Percentiles rank a stretch among this genome's conserved stretches.
These are phyloP conservation scores for Hycleus cichorii DNA, from an alignment of 1,140 invertebrate species.

Conservation along the genomic window DNA sequence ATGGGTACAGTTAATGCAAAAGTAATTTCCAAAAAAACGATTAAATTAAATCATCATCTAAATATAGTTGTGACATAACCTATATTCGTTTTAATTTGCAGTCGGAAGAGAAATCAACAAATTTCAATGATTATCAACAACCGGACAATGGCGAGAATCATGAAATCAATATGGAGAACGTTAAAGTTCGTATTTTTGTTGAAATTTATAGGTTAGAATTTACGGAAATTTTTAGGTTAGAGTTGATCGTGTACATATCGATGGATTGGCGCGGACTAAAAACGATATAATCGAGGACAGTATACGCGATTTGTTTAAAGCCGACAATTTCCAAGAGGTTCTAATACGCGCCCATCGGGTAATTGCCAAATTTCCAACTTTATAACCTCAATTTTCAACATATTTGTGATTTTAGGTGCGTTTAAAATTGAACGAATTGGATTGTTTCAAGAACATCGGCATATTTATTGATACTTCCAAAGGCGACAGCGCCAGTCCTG, in stretches of 20 bases:
- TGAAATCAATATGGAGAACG: slow-evolving; percentile 7
- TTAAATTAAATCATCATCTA: slow-evolving; percentile 1
- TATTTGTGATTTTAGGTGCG: slow-evolving; percentile 46
- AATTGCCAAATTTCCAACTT: background rate
- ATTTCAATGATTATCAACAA: no score
- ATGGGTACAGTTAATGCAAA: slow-evolving; percentile 20
- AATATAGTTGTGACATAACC: slow-evolving; percentile 3
- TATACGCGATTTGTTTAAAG: slow-evolving; percentile 64
- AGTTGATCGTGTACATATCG: slow-evolving; percentile 71
- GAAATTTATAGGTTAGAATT: background rate
- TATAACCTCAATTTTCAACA: background rate
- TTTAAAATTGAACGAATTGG: slow-evolving; percentile 63
- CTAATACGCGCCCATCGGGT: slow-evolving; percentile 52
- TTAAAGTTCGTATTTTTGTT: slow-evolving; percentile 2
- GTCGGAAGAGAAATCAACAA: slow-evolving; percentile 3
- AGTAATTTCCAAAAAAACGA: slow-evolving; percentile 2
- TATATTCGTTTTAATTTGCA: background rate
- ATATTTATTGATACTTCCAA: slow-evolving; percentile 78
- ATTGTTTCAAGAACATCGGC: slow-evolving; percentile 74
- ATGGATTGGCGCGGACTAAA: slow-evolving; percentile 74
- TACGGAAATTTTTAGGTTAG: slow-evolving; percentile 50
- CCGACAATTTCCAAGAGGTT: slow-evolving; percentile 58
- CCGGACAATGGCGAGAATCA: background rate
- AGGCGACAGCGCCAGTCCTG: slow-evolving; percentile 57
- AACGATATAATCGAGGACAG: slow-evolving; percentile 71